Evolutionary conservation across 2,113 vertebrate genomes (phyloP).

Genomic region (Saguinus midas): DNA sequence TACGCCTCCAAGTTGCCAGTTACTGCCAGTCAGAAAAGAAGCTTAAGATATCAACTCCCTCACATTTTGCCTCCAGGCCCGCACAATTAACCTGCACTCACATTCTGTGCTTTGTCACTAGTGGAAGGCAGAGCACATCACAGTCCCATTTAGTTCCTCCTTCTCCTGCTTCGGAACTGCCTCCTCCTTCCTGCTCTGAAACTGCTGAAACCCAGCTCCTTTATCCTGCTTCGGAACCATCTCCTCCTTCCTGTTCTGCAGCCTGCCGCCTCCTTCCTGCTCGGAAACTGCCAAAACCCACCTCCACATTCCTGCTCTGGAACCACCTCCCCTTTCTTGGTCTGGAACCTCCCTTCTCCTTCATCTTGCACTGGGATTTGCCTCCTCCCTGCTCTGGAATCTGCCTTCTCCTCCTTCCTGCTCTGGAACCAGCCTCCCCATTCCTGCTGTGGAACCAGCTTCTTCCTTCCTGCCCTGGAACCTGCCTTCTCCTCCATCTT

Average conservation of each 20-base stretch:
- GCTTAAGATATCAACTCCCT: neutral
- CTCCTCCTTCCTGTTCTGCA: neutral
- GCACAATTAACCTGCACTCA: accelerated
- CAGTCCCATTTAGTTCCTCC: too few species aligned
- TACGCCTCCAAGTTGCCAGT: accelerated
- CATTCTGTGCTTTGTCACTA: neutral
- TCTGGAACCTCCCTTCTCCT: too few species aligned
- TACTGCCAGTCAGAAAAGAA: too few species aligned
- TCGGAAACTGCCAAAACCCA: neutral
- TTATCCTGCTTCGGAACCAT: neutral
- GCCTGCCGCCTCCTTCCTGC: neutral
- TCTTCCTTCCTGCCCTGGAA: too few species aligned
- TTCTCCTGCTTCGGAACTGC: accelerated
- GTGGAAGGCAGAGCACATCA: accelerated
- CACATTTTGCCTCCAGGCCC: neutral
- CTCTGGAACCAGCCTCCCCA: too few species aligned
- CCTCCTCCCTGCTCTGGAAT: too few species aligned
- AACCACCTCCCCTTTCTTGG: too few species aligned
- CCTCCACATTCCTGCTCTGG: neutral
- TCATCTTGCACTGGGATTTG: too few species aligned
- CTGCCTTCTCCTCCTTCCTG: too few species aligned
- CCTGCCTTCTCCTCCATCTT: too few species aligned
- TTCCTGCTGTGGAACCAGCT: too few species aligned
- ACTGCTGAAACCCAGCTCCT: neutral
- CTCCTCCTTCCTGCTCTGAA: neutral